Percentiles rank a stretch among this genome's conserved stretches.
Conservation (phyloP, 2,113 vertebrate species). For the Amphiprion percula region DNA sequence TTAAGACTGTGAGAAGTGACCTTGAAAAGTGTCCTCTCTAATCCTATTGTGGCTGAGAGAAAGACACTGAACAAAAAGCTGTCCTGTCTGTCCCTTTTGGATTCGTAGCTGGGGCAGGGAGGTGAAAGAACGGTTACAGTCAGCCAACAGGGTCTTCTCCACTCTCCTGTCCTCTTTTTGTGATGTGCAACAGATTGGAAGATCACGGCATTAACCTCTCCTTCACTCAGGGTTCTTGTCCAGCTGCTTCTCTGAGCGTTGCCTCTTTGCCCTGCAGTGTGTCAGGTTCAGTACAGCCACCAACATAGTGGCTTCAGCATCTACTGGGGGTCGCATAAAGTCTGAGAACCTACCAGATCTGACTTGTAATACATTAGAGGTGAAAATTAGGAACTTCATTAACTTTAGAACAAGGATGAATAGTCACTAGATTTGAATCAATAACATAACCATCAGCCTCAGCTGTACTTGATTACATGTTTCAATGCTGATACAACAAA, state of each 20-base stretch:
- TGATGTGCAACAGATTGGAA: slow-evolving; percentile 47
- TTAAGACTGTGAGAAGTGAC: slow-evolving; percentile 29
- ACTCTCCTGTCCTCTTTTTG: slow-evolving; percentile 2
- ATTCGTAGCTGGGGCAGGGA: slow-evolving; percentile 13
- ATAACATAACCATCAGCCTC: not conserved
- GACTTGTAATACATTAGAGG: not conserved
- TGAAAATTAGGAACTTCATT: not conserved
- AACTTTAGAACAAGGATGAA: not conserved
- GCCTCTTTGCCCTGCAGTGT: slow-evolving; percentile 21
- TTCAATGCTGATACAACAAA: too few species aligned
- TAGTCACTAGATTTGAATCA: not conserved
- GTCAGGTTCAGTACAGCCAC: slow-evolving; percentile 6
- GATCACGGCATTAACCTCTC: slow-evolving; percentile 43
- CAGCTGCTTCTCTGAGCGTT: not conserved
- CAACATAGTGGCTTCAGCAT: too few species aligned
- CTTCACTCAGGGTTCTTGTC: slow-evolving; percentile 24
- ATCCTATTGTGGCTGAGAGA: slow-evolving; percentile 51
- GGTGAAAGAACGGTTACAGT: slow-evolving; percentile 49
- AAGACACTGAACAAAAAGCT: slow-evolving; percentile 28
- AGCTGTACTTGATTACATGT: not conserved
- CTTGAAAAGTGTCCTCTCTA: slow-evolving; percentile 56
- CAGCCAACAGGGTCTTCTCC: slow-evolving; percentile 11
- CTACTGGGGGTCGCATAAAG: too few species aligned
- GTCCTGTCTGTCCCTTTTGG: slow-evolving; percentile 34
- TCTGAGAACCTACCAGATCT: not conserved